phyloP scores from a whole-genome alignment of 2,888 invertebrate species.

The Drosophila recens region DNA sequence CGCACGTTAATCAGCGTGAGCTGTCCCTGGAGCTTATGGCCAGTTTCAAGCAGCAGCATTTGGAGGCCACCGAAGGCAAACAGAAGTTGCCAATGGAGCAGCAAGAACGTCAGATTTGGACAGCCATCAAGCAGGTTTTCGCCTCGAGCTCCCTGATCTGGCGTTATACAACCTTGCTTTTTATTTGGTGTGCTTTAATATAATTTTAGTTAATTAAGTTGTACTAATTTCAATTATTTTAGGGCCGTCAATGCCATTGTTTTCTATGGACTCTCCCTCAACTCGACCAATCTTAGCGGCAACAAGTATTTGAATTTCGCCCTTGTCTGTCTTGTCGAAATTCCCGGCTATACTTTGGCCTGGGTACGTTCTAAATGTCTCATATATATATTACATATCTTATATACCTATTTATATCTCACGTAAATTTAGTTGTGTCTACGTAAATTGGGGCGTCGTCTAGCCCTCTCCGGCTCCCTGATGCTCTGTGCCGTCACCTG shows the following conservation, averaged over 20 bases:
- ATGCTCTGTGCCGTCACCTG: slow-evolving; percentile 87
- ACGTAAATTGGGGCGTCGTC: slow-evolving; percentile 86
- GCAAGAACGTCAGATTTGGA: slow-evolving; percentile 78
- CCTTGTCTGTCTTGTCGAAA: slow-evolving; percentile 87
- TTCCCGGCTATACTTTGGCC: slow-evolving; percentile 87
- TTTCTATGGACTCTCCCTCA: slow-evolving; percentile 89
- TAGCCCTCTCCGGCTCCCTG: slow-evolving; percentile 86
- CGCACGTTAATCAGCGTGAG: slow-evolving; percentile 86
- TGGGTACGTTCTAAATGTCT: slow-evolving; percentile 74
- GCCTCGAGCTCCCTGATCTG: slow-evolving; percentile 85
- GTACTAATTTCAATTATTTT: background rate
- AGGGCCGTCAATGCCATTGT: slow-evolving; percentile 89
- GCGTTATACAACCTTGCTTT: slow-evolving; percentile 85
- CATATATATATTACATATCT: slow-evolving; percentile 4
- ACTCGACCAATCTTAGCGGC: slow-evolving; percentile 88
- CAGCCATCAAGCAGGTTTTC: slow-evolving; percentile 85
- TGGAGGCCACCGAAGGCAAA: slow-evolving; percentile 35
- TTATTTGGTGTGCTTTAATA: slow-evolving; percentile 85
- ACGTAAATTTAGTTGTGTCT: slow-evolving; percentile 85
- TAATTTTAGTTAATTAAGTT: background rate
- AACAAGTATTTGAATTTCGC: slow-evolving; percentile 90
- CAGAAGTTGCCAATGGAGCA: slow-evolving; percentile 8
- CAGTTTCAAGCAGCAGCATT: slow-evolving; percentile 83
- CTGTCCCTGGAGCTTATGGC: slow-evolving; percentile 85
- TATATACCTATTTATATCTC: slow-evolving; percentile 5